Evolutionary conservation across 1,140 invertebrate genomes (phyloP).

Genomic region (Diprion similis): DNA sequence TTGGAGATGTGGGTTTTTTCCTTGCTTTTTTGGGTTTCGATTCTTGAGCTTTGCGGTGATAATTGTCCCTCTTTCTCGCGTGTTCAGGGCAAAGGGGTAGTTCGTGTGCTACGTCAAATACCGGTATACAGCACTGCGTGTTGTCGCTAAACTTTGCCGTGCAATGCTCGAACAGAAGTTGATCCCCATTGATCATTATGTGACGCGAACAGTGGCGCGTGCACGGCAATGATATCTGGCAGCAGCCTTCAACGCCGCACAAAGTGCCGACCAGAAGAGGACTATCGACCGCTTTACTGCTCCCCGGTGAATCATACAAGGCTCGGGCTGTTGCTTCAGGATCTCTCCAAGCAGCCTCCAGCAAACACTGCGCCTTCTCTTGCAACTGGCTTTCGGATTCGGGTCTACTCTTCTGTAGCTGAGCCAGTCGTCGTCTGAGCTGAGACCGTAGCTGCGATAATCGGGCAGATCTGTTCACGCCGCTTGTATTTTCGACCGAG

Average conservation of each 20-base stretch:
- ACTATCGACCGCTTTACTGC: slow-evolving; percentile 51
- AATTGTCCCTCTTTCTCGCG: slow-evolving; percentile 80
- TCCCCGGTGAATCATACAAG: slow-evolving; percentile 37
- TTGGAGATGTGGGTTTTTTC: slow-evolving; percentile 77
- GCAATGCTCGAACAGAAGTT: slow-evolving; percentile 88
- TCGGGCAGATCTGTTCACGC: slow-evolving; percentile 54
- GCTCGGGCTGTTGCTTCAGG: slow-evolving; percentile 43
- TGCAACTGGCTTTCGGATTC: slow-evolving; percentile 45
- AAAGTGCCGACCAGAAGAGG: slow-evolving; percentile 55
- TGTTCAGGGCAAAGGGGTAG: slow-evolving; percentile 85
- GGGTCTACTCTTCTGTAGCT: slow-evolving; percentile 52
- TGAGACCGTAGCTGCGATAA: slow-evolving; percentile 63
- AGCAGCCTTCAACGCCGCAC: slow-evolving; percentile 62
- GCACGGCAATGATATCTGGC: slow-evolving; percentile 76
- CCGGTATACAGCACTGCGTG: slow-evolving; percentile 86
- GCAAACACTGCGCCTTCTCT: slow-evolving; percentile 44
- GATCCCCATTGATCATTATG: slow-evolving; percentile 86
- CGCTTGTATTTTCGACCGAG: slow-evolving; percentile 40
- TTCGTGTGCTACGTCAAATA: slow-evolving; percentile 85
- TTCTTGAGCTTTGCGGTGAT: slow-evolving; percentile 74
- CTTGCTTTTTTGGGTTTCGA: slow-evolving; percentile 81
- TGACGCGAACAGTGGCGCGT: slow-evolving; percentile 84
- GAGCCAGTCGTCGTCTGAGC: slow-evolving; percentile 62
- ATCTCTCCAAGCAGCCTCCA: slow-evolving; percentile 48
- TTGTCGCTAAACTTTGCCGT: slow-evolving; percentile 89